Percentiles rank a stretch among this genome's conserved stretches.
phyloP scores from a whole-genome alignment of 2,797 vertebrate genomes.

The Picus viridis region DNA sequence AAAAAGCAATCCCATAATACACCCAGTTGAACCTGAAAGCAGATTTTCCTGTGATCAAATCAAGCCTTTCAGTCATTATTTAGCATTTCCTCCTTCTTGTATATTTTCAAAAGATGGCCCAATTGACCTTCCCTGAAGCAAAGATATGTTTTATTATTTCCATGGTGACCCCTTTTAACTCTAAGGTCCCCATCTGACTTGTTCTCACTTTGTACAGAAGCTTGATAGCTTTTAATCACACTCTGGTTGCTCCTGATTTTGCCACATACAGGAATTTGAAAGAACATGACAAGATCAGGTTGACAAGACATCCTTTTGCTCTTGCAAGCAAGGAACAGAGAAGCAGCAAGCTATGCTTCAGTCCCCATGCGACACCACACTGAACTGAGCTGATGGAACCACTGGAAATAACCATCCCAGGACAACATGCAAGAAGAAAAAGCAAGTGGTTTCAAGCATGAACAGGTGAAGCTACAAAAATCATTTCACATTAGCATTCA shows the following conservation, averaged over 20 bases:
- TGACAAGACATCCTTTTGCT: not conserved
- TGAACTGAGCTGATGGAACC: not conserved
- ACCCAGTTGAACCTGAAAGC: not conserved
- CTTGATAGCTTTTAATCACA: not conserved
- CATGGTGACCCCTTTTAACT: not conserved
- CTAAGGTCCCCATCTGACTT: not conserved
- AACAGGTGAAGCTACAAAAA: not conserved
- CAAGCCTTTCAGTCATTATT: not conserved
- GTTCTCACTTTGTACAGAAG: not conserved
- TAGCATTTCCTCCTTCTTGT: not conserved
- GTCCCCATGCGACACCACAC: not conserved
- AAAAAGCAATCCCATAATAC: not conserved
- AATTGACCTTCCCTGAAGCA: not conserved
- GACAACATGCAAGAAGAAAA: fast-evolving
- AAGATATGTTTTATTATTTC: not conserved
- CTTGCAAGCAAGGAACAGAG: not conserved
- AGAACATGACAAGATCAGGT: not conserved
- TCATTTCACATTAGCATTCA: not conserved
- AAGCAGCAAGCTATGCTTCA: not conserved
- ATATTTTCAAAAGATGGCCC: not conserved
- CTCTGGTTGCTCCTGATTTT: not conserved
- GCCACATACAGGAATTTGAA: not conserved
- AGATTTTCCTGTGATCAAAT: not conserved
- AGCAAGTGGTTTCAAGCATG: not conserved
- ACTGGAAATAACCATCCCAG: not conserved